Base-by-base conservation (phyloP, 2,888 invertebrate genomes). In the Leptothorax acervorum region DNA sequence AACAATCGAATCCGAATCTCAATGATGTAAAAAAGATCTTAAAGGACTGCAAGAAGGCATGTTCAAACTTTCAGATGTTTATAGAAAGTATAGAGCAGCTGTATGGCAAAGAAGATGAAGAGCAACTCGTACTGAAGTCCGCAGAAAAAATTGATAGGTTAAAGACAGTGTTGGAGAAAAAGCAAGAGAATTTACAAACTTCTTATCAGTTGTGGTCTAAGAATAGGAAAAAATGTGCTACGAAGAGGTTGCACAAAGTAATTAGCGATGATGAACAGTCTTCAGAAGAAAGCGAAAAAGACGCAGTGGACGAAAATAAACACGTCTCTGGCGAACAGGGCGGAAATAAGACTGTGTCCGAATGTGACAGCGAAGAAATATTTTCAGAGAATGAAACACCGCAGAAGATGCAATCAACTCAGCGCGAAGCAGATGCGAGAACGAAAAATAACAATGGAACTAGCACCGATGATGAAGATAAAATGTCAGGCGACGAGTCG, bases 321-420 rank as follows among this genome's bases (percentile, higher is more conserved):
- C 15, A n/a, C 18, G 35, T 53, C 18, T 53, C 53, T 1, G 8
- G 18, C 8, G 35, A 51, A 42, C 45, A 48, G 2, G 53, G 68
- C 0, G 53, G n/a, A 35, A 39, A 39, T 23, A 73, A 48, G 2
- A 73, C 86, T 51, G 88, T 92, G 1, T 94, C 93, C 0, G 93
- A 92, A 11, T 93, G 90, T 31, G 92, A 93, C 66, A 91, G 86
- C 65, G 88, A 89, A 0, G 88, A 91, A 71, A 92, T 94, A 85
- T 94, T 93, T 89, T 93, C 93, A 9, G 89, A 55, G 0, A 74
- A 83, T 60, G 90, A 90, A 62, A 39, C 28, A 6, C 74, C 23
- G 6, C 28, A n/a, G 1, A 45, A 70, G 0, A 31, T 23, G 18
- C 53, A 9, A 3, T 6, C 9, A 8, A 39, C 45, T 65, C 35